phyloP scores from a whole-genome alignment of 2,797 vertebrate species.

The Anguilla obscura region DNA sequence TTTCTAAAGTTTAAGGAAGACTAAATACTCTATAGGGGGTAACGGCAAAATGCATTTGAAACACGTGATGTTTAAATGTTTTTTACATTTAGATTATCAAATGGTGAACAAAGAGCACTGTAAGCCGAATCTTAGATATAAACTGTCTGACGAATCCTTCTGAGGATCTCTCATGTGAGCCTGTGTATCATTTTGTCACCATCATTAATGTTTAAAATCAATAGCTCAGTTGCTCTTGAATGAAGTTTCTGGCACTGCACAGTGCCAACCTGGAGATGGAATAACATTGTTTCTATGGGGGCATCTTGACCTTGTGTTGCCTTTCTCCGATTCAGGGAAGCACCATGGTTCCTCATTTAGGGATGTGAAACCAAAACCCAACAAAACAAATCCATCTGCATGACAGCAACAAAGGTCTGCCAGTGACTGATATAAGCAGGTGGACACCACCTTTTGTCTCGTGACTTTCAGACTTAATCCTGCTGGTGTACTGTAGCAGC shows the following conservation, averaged over 20 bases:
- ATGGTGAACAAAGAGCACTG: neutral
- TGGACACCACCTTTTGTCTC: slow-evolving; percentile 33
- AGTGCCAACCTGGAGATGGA: neutral
- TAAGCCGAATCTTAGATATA: neutral
- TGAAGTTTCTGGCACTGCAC: slow-evolving; percentile 2
- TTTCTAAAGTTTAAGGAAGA: neutral
- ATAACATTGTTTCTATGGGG: neutral
- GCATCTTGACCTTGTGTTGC: neutral
- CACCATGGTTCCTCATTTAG: slow-evolving; percentile 8
- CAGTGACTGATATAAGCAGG: slow-evolving; percentile 28
- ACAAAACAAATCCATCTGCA: slow-evolving; percentile 20
- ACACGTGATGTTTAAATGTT: neutral
- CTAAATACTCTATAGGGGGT: neutral
- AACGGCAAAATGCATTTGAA: neutral
- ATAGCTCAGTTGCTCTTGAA: neutral
- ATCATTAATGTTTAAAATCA: neutral
- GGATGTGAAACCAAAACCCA: slow-evolving; percentile 12
- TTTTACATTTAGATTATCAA: neutral
- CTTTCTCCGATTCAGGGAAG: neutral
- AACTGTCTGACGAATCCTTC: too few relatives aligned
- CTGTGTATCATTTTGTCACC: neutral
- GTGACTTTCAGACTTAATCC: slow-evolving; percentile 31
- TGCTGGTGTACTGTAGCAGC: slow-evolving; percentile 32
- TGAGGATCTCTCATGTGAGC: neutral
- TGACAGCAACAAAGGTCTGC: neutral